Evolutionary conservation across 1,140 invertebrate species (phyloP), one percentile per base, ranked within the genome.

Genomic region (Lordiphosa mommai): DNA sequence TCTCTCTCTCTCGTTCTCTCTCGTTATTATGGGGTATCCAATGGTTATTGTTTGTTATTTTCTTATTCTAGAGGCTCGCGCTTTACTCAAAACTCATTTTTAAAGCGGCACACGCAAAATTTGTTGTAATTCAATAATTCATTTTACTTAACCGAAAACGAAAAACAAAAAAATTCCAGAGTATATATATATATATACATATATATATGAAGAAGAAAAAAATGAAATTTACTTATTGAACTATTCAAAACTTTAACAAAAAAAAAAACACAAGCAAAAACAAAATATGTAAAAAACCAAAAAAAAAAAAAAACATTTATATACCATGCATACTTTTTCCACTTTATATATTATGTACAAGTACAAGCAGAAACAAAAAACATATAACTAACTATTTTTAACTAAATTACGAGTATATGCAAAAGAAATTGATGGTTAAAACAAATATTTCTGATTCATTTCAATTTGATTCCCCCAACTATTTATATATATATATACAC

Each of bases 81-180:
- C 77, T 82, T 72, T 58, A 37, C 63, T 66, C 27, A 66, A 58
- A 72, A 64, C 66, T 72, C 50, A 79, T 79, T 79, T 79, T 34
- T 69, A 27, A 72, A 58, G 69, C 73, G 74, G 70, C 73, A 79
- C 80, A 80, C 69, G 40, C 23, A 8, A 29, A 72, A 82, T 76
- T 76, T 80, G 71, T 84, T 82, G 67, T 82, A 84, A 82, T 84
- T 76, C 67, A 67, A 77, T 53, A 77, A 71, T 80, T 74, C 59
- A 80, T 63, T 74, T 65, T 72, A 63, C 51, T 58, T 73, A 73
- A 64, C 59, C 37, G 46, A 66, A 44, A 51, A 41, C 34, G 40
- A 65, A 47, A 49, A 48, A 48, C 8, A 7, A 40, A 29, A 13
- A 20, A 32, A 33, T 16, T 44, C 44, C 16, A 47, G 50, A 53